Conservation (phyloP, 2,888 invertebrate genomes). For the Metellina segmentata region DNA sequence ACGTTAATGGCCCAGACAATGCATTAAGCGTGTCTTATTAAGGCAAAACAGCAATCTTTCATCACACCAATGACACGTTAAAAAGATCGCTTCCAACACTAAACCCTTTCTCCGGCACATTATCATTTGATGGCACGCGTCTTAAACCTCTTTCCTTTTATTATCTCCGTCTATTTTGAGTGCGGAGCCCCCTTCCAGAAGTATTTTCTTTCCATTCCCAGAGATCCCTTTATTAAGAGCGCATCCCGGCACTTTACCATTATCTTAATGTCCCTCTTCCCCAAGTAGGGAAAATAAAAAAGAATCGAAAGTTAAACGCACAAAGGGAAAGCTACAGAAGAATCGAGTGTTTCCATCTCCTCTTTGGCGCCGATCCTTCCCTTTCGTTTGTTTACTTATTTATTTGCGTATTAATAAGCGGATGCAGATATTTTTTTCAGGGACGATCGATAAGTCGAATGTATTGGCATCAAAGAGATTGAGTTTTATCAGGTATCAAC, state of each 20-base stretch:
- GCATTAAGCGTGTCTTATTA: not conserved
- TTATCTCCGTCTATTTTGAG: not conserved
- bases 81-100: not conserved
- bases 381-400: not conserved
- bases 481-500: not conserved
- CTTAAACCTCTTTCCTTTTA: not conserved
- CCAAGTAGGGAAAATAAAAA: not conserved
- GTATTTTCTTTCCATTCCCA: not conserved
- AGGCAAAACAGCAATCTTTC: not conserved
- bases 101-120: not conserved
- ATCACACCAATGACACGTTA: not conserved
- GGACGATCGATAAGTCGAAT: not conserved
- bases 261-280: not conserved
- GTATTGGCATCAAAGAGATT: not conserved
- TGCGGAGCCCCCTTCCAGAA: not conserved
- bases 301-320: not conserved
- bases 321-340: not conserved
- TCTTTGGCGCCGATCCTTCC: not conserved
- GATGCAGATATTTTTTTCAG: not conserved
- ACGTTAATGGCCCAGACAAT: not conserved
- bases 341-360: not conserved
- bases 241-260: not conserved
- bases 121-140: not conserved
- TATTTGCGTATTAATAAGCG: not conserved
- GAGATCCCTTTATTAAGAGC: not conserved